Conservation (phyloP, 1,140 invertebrate genomes). For the Xylocopa sonorina region DNA sequence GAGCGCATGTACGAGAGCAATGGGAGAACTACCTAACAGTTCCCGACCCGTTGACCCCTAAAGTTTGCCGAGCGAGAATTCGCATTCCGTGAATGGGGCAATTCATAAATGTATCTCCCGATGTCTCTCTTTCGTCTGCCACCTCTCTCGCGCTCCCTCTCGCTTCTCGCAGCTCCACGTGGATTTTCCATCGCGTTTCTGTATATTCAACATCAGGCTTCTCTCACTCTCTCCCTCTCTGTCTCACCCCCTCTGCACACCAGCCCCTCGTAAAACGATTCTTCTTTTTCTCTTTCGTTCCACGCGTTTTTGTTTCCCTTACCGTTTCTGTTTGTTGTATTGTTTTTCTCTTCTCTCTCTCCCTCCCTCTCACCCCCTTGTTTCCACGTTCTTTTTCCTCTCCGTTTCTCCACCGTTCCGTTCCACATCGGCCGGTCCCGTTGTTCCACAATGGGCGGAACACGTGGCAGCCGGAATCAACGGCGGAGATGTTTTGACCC, state of each 20-base stretch:
- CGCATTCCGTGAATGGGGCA: conserved; percentile 67
- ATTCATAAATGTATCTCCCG: conserved; percentile 66
- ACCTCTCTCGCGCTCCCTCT: conserved; percentile 1
- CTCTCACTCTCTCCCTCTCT: neutral
- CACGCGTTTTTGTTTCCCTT: neutral
- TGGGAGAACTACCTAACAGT: conserved; percentile 59
- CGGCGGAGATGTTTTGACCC: conserved; percentile 22
- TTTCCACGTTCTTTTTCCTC: neutral
- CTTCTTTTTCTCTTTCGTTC: conserved; percentile 6
- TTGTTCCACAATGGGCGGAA: neutral
- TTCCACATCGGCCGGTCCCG: neutral
- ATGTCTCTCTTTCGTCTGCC: conserved; percentile 56
- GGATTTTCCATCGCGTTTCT: conserved; percentile 32
- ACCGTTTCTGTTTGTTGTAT: neutral
- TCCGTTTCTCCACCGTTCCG: neutral
- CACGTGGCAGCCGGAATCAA: conserved; percentile 3
- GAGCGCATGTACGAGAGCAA: conserved; percentile 50
- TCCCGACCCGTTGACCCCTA: conserved; percentile 65
- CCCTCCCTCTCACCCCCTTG: too few relatives aligned
- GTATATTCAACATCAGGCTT: neutral
- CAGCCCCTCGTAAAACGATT: conserved; percentile 28
- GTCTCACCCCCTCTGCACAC: neutral
- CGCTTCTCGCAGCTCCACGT: conserved; percentile 17
- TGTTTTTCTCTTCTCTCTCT: neutral
- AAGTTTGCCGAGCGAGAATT: conserved; percentile 67